Base-by-base conservation (phyloP, 2,888 invertebrate species). In the Parnassius smintheus region DNA sequence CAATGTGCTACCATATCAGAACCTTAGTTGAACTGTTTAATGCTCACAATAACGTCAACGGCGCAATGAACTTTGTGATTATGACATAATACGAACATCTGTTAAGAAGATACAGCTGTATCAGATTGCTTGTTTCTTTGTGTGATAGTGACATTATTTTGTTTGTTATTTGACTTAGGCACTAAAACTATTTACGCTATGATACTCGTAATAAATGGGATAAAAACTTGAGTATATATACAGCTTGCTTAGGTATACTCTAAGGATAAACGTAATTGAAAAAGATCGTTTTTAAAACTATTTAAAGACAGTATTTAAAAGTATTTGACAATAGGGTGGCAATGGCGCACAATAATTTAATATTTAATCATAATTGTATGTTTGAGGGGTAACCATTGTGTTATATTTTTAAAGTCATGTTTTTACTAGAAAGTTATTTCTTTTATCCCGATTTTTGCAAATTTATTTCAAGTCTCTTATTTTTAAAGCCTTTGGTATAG, bases 1-100 rank as follows among this genome's bases (percentile, higher is more conserved):
- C 67, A 72, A 64, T n/a, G 13, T 18, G 11, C n/a, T 68, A 80
- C 66, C 77, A 68, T 73, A 73, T 65, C 80, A 80, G 81, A 77
- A 80, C 68, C 71, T 70, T 62, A 55, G 63, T 68, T 65, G 71
- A 72, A 71, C 68, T 74, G 67, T 65, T 71, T 9, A 49, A 49
- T 11, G 70, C 66, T 10, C 18, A n/a, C 11, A 12, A 22, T 48
- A 55, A 48, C 80, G 73, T 66, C 76, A 82, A 61, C 66, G 66
- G 73, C 66, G 75, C 76, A 75, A 76, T 73, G 76, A 71, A 75
- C 75, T 65, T 67, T 66, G 61, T 65, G 66, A 65, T 67, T 66
- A 62, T 65, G 66, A 65, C 61, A 55, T 65, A 62, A 70, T 74
- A 70, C 70, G 64, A 52, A 64, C 65, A 66, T 58, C 61, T 67